Evolutionary conservation across 1,140 invertebrate species (phyloP).

Genomic region (Penaeus chinensis): DNA sequence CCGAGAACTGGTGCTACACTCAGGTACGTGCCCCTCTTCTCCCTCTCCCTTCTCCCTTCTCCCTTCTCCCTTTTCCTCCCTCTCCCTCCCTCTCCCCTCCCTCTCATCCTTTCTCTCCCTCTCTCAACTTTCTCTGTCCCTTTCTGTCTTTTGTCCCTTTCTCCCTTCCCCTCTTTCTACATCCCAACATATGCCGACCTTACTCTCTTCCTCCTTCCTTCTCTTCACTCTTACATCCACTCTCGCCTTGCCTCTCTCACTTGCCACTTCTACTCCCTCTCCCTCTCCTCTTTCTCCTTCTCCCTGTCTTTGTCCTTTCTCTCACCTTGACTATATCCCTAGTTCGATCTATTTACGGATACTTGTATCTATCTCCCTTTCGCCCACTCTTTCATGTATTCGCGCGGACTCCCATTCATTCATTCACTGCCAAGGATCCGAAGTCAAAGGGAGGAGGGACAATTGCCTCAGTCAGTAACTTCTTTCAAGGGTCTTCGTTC

Average conservation of each 20-base stretch:
- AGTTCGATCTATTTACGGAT: neutral
- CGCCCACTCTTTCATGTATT: neutral
- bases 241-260: neutral
- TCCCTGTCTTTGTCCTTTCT: too few relatives aligned
- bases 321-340: neutral
- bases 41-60: neutral
- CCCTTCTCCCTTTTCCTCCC: too few relatives aligned
- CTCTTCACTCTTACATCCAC: neutral
- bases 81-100: neutral
- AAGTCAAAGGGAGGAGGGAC: too few relatives aligned
- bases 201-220: neutral
- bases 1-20: conserved; percentile 96
- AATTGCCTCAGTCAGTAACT: too few relatives aligned
- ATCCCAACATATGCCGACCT: neutral
- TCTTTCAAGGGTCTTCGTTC: too few relatives aligned
- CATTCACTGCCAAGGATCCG: too few relatives aligned
- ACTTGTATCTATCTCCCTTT: neutral
- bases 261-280: neutral
- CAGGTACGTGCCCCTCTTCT: conserved; percentile 76
- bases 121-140: neutral
- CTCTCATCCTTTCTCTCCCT: neutral
- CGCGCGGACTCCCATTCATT: too few relatives aligned
- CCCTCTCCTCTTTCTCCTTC: neutral
- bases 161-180: neutral
- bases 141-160: neutral